A percentile compares a stretch with the other conserved stretches of the same genome.
Conservation (phyloP, 2,113 vertebrate species). For the Urocitellus parryii region DNA sequence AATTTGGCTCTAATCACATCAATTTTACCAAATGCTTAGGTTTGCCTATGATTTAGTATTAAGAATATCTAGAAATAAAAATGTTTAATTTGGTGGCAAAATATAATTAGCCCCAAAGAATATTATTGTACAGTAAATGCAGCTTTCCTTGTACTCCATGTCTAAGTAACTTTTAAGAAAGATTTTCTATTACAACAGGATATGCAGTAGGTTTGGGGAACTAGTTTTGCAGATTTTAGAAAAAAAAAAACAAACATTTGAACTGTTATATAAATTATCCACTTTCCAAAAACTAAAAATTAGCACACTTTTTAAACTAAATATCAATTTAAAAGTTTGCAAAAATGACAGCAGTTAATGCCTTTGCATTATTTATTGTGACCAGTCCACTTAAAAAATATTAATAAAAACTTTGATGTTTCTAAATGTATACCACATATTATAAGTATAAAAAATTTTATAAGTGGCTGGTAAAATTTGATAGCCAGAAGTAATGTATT, state of each 20-base stretch:
- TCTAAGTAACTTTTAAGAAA: conserved; percentile 17
- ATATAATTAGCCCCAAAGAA: conserved; percentile 17
- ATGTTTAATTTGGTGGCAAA: conserved; percentile 27
- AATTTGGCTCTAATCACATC: conserved; percentile 9
- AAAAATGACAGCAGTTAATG: background rate
- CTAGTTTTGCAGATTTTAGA: background rate
- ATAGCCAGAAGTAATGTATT: background rate
- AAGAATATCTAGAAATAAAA: conserved; percentile 33
- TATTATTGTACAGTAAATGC: background rate
- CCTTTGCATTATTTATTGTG: accelerated
- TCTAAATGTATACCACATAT: background rate
- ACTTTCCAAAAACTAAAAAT: background rate
- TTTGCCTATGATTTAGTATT: conserved; percentile 37
- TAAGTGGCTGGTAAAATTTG: background rate
- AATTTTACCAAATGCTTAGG: background rate
- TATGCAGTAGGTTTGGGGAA: background rate
- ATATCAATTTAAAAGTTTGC: background rate
- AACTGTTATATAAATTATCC: background rate
- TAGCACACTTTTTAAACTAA: background rate
- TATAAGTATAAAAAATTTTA: background rate
- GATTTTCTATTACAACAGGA: background rate
- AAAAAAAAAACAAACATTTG: background rate
- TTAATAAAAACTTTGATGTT: background rate
- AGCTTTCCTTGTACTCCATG: background rate
- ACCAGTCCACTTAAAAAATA: background rate